Conservation (phyloP, 2,888 invertebrate species). For the Embidobia sp. region DNA sequence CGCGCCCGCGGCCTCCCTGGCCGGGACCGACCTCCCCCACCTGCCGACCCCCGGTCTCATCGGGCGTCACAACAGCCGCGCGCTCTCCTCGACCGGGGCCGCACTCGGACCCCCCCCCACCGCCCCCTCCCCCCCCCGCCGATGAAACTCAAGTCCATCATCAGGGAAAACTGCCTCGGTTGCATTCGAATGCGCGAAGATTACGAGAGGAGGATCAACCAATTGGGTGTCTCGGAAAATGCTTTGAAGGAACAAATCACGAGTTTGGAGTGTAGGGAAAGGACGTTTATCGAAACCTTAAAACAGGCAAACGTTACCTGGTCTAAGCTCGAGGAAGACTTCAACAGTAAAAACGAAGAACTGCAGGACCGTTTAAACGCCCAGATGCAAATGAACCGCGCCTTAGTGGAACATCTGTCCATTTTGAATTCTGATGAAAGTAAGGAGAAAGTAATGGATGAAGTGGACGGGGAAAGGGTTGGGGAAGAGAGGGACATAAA, state of each 20-base stretch:
- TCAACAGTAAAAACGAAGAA: slow-evolving; percentile 64
- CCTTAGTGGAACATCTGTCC: slow-evolving; percentile 62
- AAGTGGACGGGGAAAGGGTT: slow-evolving; percentile 12
- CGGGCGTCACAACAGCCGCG: no score
- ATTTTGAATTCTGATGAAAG: slow-evolving; percentile 43
- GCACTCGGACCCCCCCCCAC: slow-evolving; percentile 90
- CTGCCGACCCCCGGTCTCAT: slow-evolving; percentile 94
- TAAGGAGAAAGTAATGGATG: slow-evolving; percentile 3
- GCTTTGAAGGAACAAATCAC: slow-evolving; percentile 65
- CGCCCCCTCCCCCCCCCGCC: slow-evolving; percentile 91
- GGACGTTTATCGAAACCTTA: slow-evolving; percentile 69
- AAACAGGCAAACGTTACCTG: slow-evolving; percentile 69
- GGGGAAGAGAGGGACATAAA: not conserved
- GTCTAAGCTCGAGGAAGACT: slow-evolving; percentile 68
- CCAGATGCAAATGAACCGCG: slow-evolving; percentile 67
- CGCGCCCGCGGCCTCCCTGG: slow-evolving; percentile 95
- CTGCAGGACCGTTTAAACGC: slow-evolving; percentile 65
- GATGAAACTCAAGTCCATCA: slow-evolving; percentile 27
- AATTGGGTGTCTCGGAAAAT: slow-evolving; percentile 58
- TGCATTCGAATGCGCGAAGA: slow-evolving; percentile 83
- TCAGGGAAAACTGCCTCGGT: slow-evolving; percentile 82
- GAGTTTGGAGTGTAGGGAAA: slow-evolving; percentile 68
- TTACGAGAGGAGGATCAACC: slow-evolving; percentile 79
- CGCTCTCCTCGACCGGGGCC: slow-evolving; percentile 95
- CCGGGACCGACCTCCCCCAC: slow-evolving; percentile 93